These are phyloP conservation scores for Zophobas morio DNA, from an alignment of 1,140 invertebrate genomes.

Conservation along the genomic window DNA sequence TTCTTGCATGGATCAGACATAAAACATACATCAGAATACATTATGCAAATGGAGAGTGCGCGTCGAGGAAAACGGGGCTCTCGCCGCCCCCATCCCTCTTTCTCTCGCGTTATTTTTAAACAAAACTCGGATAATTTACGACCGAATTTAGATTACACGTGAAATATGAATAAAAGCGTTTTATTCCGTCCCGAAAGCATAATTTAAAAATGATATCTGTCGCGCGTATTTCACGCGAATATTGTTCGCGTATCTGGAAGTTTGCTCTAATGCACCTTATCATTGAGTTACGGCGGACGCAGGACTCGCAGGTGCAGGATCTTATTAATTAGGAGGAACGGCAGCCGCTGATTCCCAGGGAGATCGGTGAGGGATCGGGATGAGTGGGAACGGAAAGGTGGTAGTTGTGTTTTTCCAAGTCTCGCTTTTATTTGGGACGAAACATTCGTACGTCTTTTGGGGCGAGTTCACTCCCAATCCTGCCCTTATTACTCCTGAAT, in stretches of 20 bases:
- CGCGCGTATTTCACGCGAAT: slow-evolving; percentile 45
- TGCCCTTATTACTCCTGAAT: too few species aligned
- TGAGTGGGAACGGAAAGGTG: too few species aligned
- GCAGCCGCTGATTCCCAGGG: too few species aligned
- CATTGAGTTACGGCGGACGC: slow-evolving; percentile 8
- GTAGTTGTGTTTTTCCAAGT: too few species aligned
- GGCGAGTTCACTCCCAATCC: too few species aligned
- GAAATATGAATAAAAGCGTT: slow-evolving; percentile 50
- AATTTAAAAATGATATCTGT: slow-evolving; percentile 55
- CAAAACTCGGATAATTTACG: slow-evolving; percentile 56
- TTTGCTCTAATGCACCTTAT: slow-evolving; percentile 27
- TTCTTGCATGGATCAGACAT: slow-evolving; percentile 55
- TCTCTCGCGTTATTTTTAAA: slow-evolving; percentile 51
- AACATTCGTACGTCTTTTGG: too few species aligned
- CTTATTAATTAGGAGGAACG: too few species aligned
- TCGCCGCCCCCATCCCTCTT: slow-evolving; percentile 12
- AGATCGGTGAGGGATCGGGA: too few species aligned
- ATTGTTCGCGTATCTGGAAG: slow-evolving; percentile 45
- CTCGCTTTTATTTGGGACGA: too few species aligned
- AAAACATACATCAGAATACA: slow-evolving; percentile 58
- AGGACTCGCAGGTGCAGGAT: not conserved
- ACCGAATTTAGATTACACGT: slow-evolving; percentile 56
- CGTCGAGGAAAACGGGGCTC: slow-evolving; percentile 43
- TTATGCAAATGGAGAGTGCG: slow-evolving; percentile 53
- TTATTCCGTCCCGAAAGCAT: slow-evolving; percentile 44